Evolutionary conservation across 2,888 invertebrate genomes (phyloP), one percentile per base, ranked within the genome.

Genomic region (Dicycla oo): DNA sequence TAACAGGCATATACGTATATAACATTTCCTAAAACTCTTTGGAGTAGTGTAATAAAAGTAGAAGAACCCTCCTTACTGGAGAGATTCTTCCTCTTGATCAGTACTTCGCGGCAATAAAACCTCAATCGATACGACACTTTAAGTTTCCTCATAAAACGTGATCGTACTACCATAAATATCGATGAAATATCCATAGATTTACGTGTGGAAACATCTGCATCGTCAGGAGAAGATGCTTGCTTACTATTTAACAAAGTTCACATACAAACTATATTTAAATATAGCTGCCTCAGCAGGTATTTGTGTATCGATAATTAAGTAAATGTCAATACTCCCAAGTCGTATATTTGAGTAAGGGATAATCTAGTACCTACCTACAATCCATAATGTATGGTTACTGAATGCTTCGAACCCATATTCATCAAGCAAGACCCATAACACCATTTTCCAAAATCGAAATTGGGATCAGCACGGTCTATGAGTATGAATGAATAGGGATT

Each of bases 111-210:
- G 54, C 53, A 56, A 45, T 80, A 66, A 76, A 79, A 80, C 38
- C 56, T 34, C 23, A 23, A 68, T 69, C 53, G 80, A 67, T 56
- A 62, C 13, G 56, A 47, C 64, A 61, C 66, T 77, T 74, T 56
- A 58, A 66, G 49, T 67, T 65, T 47, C 40, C 56, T 69, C 80
- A 65, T 80, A 80, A 80, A 80, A 69, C 64, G 13, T 67, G 51
- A 63, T 67, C 58, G 47, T 30, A 64, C 53, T 63, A 70, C 63
- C 56, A 64, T 80, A 69, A 63, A 80, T n/a, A 51, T 53, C 34
- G 18, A 30, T 54, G 23, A 63, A 69, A 57, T 57, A 62, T 68
- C 57, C 13, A 53, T 56, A 11, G 51, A 65, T 60, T 73, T 60
- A 72, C 43, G 43, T 13, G 49, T 56, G 43, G 43, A 20, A 23